Percentiles rank a stretch among this genome's conserved stretches.
Conservation (phyloP, 2,113 vertebrate genomes). For the Procavia capensis region DNA sequence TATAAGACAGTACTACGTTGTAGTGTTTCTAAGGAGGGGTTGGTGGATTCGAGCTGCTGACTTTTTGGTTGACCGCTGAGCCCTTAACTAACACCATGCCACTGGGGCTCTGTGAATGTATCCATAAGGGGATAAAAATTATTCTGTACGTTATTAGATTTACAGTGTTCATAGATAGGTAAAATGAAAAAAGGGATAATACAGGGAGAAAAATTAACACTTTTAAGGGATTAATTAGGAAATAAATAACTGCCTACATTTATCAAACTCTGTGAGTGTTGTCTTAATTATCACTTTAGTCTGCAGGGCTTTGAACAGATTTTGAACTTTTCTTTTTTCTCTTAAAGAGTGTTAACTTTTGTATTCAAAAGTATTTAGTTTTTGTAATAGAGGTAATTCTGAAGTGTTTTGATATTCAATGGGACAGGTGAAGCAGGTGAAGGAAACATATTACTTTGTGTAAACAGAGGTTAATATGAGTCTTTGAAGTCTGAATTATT, state of each 20-base stretch:
- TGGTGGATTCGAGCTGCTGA: too few species aligned
- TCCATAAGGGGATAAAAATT: neutral
- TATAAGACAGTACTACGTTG: too few species aligned
- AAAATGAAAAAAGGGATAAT: neutral
- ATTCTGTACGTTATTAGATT: neutral
- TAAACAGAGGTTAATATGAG: conserved; percentile 74
- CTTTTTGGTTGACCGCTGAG: too few species aligned
- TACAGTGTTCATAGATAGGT: neutral
- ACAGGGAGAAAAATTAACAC: neutral
- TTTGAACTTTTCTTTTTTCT: neutral
- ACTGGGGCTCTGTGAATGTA: neutral
- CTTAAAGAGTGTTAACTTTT: conserved; percentile 25
- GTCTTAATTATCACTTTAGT: conserved; percentile 28
- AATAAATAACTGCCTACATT: neutral
- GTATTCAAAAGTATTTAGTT: conserved; percentile 40
- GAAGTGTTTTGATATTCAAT: conserved; percentile 63
- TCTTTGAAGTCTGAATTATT: conserved; percentile 73
- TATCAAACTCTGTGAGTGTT: neutral
- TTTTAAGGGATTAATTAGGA: neutral
- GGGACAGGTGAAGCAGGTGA: too few species aligned
- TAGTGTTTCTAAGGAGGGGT: too few species aligned
- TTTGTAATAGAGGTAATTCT: conserved; percentile 40
- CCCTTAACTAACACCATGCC: too few species aligned
- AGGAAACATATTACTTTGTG: conserved; percentile 70
- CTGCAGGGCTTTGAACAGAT: neutral